These are phyloP conservation scores for Reticulitermes speratus DNA, from an alignment of 1,140 invertebrate species.

Conservation along the genomic window DNA sequence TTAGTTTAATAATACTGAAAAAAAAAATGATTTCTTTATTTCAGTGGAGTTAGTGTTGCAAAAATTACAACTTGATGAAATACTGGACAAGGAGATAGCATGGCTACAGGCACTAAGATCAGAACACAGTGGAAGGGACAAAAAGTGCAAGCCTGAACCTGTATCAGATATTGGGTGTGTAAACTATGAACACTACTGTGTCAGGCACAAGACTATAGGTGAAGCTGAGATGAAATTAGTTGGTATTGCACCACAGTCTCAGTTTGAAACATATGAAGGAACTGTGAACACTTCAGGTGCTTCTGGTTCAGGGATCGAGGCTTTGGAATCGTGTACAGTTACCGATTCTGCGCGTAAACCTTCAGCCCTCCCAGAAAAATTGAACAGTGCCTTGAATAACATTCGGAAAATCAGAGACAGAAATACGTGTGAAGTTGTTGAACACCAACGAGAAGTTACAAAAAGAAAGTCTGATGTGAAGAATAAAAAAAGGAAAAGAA, in stretches of 20 bases:
- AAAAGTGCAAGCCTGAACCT: background rate
- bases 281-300: background rate
- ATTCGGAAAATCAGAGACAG: constrained; percentile 23
- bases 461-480: background rate
- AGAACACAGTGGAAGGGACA: background rate
- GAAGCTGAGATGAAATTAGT: background rate
- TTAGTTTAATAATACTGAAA: background rate
- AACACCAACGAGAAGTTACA: constrained; percentile 1
- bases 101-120: background rate
- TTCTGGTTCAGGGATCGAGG: background rate
- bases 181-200: background rate
- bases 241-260: background rate
- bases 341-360: background rate
- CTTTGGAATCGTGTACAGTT: background rate
- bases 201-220: background rate
- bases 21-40: background rate
- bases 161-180: background rate
- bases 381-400: background rate
- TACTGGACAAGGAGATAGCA: background rate
- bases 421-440: constrained; percentile 20
- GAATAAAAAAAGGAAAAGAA: background rate
- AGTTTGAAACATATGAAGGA: background rate
- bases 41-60: constrained; percentile 13
- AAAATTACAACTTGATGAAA: background rate
- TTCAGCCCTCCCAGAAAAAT: constrained; percentile 2